These are phyloP conservation scores for Scaptodrosophila latifasciaeformis DNA, from an alignment of 2,888 invertebrate genomes.

Conservation along the genomic window DNA sequence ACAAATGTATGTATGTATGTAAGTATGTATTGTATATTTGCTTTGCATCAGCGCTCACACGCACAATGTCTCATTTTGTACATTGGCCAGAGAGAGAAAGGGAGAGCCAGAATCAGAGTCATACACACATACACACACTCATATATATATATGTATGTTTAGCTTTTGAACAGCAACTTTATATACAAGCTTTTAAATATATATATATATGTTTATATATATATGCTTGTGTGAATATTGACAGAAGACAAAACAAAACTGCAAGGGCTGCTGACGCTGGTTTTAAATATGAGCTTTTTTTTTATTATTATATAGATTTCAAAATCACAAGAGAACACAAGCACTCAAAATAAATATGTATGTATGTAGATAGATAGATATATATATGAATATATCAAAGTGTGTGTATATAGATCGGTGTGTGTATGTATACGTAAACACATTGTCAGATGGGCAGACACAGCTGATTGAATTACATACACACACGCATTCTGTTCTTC, in stretches of 20 bases:
- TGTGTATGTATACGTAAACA: too few species aligned
- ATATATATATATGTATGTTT: not conserved
- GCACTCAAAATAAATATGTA: conserved; percentile 15
- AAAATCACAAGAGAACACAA: not conserved
- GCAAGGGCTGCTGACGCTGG: conserved; percentile 39
- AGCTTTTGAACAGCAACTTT: too few species aligned
- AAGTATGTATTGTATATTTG: not conserved
- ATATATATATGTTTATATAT: not conserved
- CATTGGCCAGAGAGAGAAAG: conserved; percentile 7
- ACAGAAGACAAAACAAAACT: conserved; percentile 42
- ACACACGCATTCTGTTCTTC: too few species aligned
- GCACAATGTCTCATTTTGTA: too few species aligned
- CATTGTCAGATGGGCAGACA: too few species aligned
- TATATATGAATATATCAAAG: too few species aligned
- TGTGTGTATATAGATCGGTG: too few species aligned
- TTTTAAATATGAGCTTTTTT: conserved; percentile 29
- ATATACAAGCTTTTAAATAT: not conserved
- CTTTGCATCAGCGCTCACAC: not conserved
- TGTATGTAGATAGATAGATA: too few species aligned
- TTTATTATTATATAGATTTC: conserved; percentile 11
- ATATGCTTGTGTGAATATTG: not conserved
- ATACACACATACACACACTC: conserved; percentile 16
- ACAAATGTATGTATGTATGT: conserved; percentile 1
- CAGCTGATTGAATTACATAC: too few species aligned
- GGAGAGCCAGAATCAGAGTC: conserved; percentile 10